Base-by-base conservation (phyloP, 2,888 invertebrate genomes). In the Tanytarsus gracilentus region DNA sequence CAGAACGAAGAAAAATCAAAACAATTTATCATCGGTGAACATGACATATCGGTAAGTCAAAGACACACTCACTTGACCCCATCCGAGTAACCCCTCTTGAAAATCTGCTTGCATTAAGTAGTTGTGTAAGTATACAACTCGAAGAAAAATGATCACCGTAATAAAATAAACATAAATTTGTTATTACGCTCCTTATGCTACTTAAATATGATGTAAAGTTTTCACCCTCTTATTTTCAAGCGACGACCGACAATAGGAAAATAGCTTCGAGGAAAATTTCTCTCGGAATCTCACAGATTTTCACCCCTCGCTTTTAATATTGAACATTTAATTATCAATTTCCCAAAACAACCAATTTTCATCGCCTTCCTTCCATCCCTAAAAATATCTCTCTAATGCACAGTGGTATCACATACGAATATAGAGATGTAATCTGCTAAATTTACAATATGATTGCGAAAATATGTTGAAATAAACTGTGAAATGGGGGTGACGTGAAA, bases 41-140 rank as follows among this genome's bases (percentile, higher is more conserved):
- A 58, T 58, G 58, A 44, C 58, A 58, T 50, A 60, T 49, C 50
- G 50, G 50, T 50, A 50, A 60, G 60, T 60, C 60, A 60, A 50
- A 60, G 60, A 60, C 60, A 60, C 60, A 59, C 59, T 60, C 58
- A 59, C 58, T 59, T 59, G 58, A 59, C 58, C 58, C 44, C 52
- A 40, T 39, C 53, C 40, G 11, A 11, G 21, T 30, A 25, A 44
- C 25, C 55, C 55, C 55, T 56, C 55, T 56, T 56, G 27, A 56
- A 36, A n/a, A 26, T 30, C 16, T 16, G 25, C 36, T 23, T 25
- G 44, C 44, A 44, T 53, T 53, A 36, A 53, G 53, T 58, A 40
- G 49, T 25, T n/a, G 21, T 25, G 49, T 49, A 49, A 44, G 16
- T 40, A 39, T 26, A 55, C 25, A 55, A 55, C 55, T 55, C 40